phyloP scores from a whole-genome alignment of 53 echinoderm and acorn worm species.

The Mesocentrotus franciscanus region DNA sequence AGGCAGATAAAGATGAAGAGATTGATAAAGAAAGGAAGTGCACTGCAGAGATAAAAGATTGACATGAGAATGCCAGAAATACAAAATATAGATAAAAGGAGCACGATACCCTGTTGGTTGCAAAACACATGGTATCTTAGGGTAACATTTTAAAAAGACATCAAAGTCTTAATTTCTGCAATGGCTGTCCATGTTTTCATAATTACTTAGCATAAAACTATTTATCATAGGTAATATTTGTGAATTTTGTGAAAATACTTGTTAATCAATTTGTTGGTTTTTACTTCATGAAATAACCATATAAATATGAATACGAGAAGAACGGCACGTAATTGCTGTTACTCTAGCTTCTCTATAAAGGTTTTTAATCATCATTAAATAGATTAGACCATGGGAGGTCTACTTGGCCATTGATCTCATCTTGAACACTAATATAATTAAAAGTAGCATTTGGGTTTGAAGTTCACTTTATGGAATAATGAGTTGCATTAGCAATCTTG shows the following conservation, averaged over 20 bases:
- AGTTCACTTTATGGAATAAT: neutral
- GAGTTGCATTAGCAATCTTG: neutral
- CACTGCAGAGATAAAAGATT: neutral
- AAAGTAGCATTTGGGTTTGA: neutral
- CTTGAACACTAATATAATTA: neutral
- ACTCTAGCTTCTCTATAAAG: neutral
- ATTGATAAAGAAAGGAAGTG: neutral
- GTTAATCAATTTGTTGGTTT: too few relatives aligned
- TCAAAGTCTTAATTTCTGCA: neutral
- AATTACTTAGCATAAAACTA: too few relatives aligned
- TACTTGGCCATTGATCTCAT: neutral
- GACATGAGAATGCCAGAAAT: neutral
- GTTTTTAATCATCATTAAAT: neutral
- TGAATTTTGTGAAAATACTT: too few relatives aligned
- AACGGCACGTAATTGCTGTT: too few relatives aligned
- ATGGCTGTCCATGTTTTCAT: neutral
- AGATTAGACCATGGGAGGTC: neutral
- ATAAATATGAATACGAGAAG: too few relatives aligned
- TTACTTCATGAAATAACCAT: too few relatives aligned
- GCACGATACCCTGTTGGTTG: neutral
- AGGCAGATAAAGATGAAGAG: neutral
- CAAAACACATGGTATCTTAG: neutral
- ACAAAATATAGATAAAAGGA: neutral
- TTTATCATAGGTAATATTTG: too few relatives aligned
- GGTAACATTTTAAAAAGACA: neutral